phyloP scores from a whole-genome alignment of 2,888 invertebrate genomes.

The Acronicta aceris region DNA sequence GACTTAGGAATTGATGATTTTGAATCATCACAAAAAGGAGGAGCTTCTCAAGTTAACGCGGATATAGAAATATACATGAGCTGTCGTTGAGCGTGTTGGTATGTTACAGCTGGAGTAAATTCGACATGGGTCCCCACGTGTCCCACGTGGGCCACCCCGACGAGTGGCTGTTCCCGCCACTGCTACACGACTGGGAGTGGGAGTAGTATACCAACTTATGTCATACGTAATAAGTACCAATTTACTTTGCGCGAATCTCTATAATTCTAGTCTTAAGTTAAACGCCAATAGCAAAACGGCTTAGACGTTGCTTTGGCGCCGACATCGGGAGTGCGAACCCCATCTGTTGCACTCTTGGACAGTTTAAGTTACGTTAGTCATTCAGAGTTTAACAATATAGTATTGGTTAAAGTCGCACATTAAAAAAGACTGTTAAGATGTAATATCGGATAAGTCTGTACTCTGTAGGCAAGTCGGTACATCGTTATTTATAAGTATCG shows the following conservation, averaged over 20 bases:
- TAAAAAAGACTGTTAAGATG: no score
- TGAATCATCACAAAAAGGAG: no score
- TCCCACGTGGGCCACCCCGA: constrained; percentile 92
- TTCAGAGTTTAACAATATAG: no score
- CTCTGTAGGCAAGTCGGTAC: no score
- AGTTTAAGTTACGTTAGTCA: no score
- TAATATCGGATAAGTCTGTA: no score
- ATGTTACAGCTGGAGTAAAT: constrained; percentile 84
- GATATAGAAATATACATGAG: no score
- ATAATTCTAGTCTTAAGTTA: constrained; percentile 1
- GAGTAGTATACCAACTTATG: constrained; percentile 47
- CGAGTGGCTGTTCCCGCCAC: constrained; percentile 90
- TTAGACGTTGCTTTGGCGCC: background rate
- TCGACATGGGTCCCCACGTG: constrained; percentile 86
- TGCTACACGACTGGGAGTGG: constrained; percentile 88
- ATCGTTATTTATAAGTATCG: no score
- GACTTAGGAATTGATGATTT: no score
- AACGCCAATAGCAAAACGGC: background rate
- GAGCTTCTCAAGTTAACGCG: no score
- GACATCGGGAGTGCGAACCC: background rate
- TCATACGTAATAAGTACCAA: constrained; percentile 26
- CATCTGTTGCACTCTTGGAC: no score
- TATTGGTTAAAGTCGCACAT: no score
- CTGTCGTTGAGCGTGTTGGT: background rate
- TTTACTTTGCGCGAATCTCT: constrained; percentile 13